Evolutionary conservation across 2,888 invertebrate genomes (phyloP).

Genomic region (Gonocerus acuteangulatus): DNA sequence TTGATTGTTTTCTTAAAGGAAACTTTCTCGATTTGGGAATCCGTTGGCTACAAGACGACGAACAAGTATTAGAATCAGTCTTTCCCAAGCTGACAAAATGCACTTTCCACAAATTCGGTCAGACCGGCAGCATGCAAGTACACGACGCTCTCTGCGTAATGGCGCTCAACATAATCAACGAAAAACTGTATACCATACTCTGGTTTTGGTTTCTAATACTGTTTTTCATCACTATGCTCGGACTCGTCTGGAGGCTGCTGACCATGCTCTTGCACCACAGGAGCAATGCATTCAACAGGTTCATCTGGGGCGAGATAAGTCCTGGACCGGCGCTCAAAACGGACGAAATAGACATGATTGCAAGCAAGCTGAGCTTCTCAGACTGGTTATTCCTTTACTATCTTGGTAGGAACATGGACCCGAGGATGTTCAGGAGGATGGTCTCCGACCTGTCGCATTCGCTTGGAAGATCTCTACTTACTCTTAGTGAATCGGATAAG

Average conservation of each 20-base stretch:
- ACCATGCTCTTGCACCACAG: slow-evolving; percentile 60
- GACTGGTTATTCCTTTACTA: slow-evolving; percentile 91
- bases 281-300: slow-evolving; percentile 47
- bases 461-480: neutral
- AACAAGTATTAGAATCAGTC: slow-evolving; percentile 70
- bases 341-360: slow-evolving; percentile 67
- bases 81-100: slow-evolving; percentile 90
- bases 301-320: slow-evolving; percentile 68
- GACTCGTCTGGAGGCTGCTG: slow-evolving; percentile 65
- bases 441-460: slow-evolving; percentile 21
- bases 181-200: slow-evolving; percentile 77
- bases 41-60: slow-evolving; percentile 69
- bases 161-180: slow-evolving; percentile 84
- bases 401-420: slow-evolving; percentile 74
- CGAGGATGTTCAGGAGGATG: slow-evolving; percentile 23
- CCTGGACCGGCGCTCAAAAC: slow-evolving; percentile 69
- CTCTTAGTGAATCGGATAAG: slow-evolving; percentile 7
- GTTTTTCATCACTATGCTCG: slow-evolving; percentile 63
- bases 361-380: slow-evolving; percentile 72
- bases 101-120: slow-evolving; percentile 79
- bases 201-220: slow-evolving; percentile 80
- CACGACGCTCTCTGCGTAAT: slow-evolving; percentile 85
- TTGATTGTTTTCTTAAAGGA: slow-evolving; percentile 65
- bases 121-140: slow-evolving; percentile 72
- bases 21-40: slow-evolving; percentile 65